Evolutionary conservation across 2,797 vertebrate species (phyloP), one percentile per base, ranked within the genome.

Genomic region (Selene dorsalis): DNA sequence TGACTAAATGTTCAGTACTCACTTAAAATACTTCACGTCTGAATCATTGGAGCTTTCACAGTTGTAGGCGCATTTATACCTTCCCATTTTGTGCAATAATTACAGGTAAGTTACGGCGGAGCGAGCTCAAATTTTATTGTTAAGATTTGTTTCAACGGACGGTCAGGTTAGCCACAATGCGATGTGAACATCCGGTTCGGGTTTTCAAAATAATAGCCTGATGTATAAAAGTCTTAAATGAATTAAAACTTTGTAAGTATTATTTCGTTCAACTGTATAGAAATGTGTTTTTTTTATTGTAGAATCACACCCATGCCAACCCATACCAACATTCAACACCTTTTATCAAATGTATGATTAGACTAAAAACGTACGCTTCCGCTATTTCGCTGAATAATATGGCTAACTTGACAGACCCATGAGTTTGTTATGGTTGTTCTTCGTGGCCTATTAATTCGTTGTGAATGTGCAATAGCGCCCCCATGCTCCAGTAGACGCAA

Each of bases 11-110:
- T 43, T 13, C 2, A 39, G 59, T 18, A 90, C 93, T 92, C 69
- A 94, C 93, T 93, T 94, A 78, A 94, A 93, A 74, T 73, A 93
- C 83, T 91, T 93, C 13, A 89, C 71, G 38, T 91, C 88, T n/a
- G 88, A 63, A 6, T 88, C 78, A 16, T 66, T 61, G 28, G 91
- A 52, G 26, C 55, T 85, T 10, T 89, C 87, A 47, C 93, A 94
- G 30, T 89, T 87, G 63, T 90, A 92, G 0, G 89, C 92, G 60
- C 93, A 94, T 45, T 79, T 92, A 66, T 92, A 89, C 18, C 92
- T 79, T 14, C 90, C 92, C 93, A 94, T 94, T 87, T 82, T 10
- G 11, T 1, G 11, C 16, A 45, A 45, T 4, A 47, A 35, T 39
- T 41, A 22, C 0, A 4, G 4, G 16, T 0, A 48, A 53, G 14